A percentile compares a stretch with the other conserved stretches of the same genome.
Evolutionary conservation across 2,888 invertebrate genomes (phyloP).

Genomic region (Lycaena phlaeas): DNA sequence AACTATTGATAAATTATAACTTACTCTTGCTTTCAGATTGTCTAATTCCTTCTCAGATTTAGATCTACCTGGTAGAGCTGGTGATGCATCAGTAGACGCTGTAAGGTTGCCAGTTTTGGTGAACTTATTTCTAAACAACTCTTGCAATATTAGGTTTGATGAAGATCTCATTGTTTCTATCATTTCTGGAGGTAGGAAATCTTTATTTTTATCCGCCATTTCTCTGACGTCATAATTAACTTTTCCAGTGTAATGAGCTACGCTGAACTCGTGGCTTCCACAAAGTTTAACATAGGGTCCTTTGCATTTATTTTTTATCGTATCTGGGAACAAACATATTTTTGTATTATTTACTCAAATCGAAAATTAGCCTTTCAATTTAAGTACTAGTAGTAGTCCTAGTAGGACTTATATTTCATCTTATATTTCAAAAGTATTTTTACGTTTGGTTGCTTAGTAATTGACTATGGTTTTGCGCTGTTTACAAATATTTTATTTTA

Average conservation of each 20-base stretch:
- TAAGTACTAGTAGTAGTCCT: too few relatives aligned
- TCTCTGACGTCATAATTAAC: slow-evolving; percentile 87
- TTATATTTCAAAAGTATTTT: not conserved
- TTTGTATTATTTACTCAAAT: too few relatives aligned
- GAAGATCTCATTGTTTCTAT: slow-evolving; percentile 89
- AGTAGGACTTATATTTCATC: too few relatives aligned
- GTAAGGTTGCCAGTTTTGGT: slow-evolving; percentile 90
- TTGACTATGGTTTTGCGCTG: too few relatives aligned
- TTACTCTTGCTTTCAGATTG: slow-evolving; percentile 68
- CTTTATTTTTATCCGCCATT: slow-evolving; percentile 91
- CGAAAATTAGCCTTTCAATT: too few relatives aligned
- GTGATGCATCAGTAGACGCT: slow-evolving; percentile 54
- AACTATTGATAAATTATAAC: too few relatives aligned
- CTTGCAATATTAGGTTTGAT: slow-evolving; percentile 77
- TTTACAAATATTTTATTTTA: too few relatives aligned
- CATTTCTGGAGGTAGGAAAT: slow-evolving; percentile 92
- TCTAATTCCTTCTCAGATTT: slow-evolving; percentile 63
- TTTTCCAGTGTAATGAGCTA: slow-evolving; percentile 93
- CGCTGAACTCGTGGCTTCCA: slow-evolving; percentile 81
- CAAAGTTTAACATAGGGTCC: slow-evolving; percentile 70
- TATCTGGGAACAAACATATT: slow-evolving; percentile 44
- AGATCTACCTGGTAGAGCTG: slow-evolving; percentile 37
- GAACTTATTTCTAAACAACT: slow-evolving; percentile 87
- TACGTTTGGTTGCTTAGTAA: too few relatives aligned
- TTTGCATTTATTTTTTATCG: slow-evolving; percentile 65